Evolutionary conservation across 2,888 invertebrate genomes (phyloP).

Genomic region (Odontomyia ornata): DNA sequence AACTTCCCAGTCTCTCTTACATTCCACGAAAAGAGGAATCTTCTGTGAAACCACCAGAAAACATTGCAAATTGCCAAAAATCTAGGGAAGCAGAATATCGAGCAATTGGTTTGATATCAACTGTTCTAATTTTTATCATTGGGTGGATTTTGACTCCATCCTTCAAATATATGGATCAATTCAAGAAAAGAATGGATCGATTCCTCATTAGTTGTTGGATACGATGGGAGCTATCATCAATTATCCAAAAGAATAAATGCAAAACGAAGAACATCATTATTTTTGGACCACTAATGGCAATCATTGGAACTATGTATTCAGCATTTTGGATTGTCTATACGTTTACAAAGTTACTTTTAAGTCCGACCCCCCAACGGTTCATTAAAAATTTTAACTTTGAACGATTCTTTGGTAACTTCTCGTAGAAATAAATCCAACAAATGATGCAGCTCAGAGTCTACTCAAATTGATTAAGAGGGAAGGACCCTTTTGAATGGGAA

Average conservation of each 20-base stretch:
- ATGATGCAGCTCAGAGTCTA: no score
- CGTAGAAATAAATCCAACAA: background rate
- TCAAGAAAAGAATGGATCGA: background rate
- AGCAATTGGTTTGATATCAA: constrained; percentile 18
- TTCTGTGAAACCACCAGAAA: background rate
- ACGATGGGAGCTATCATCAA: constrained; percentile 23
- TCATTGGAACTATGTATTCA: constrained; percentile 36
- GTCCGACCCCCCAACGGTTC: constrained; percentile 31
- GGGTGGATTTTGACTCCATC: background rate
- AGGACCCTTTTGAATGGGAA: background rate
- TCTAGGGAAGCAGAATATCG: background rate
- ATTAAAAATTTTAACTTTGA: constrained; percentile 41
- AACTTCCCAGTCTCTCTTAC: background rate
- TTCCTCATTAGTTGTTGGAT: constrained; percentile 14
- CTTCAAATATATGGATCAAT: constrained; percentile 7
- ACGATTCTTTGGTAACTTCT: constrained; percentile 21
- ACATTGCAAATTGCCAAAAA: background rate
- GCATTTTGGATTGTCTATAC: constrained; percentile 32
- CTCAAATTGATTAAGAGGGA: background rate
- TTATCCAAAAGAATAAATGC: background rate
- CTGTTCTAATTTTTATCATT: background rate
- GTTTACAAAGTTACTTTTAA: background rate
- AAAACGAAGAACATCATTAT: constrained; percentile 16
- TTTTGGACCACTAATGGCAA: constrained; percentile 35
- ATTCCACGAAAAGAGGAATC: background rate